phyloP scores from a whole-genome alignment of 2,797 vertebrate genomes.

The Phoxinus dragarum region DNA sequence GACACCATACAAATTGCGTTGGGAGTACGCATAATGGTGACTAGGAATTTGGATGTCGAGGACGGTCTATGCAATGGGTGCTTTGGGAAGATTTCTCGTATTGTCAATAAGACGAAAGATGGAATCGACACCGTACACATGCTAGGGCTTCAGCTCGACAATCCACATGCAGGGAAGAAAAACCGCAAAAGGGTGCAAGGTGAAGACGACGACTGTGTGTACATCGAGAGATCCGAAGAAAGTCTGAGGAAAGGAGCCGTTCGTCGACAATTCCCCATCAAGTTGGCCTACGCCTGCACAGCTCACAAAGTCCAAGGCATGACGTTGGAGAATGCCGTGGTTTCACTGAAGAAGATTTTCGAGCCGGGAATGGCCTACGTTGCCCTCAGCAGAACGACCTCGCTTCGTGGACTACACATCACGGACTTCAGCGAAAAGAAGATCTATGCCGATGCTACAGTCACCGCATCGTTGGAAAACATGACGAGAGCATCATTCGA shows the following conservation, averaged over 20 bases:
- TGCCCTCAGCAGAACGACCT: neutral
- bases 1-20: too few relatives aligned
- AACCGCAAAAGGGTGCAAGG: neutral
- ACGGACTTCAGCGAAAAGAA: neutral
- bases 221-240: slow-evolving; percentile 16
- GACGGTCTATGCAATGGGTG: too few relatives aligned
- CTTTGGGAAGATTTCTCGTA: too few relatives aligned
- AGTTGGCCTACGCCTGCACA: slow-evolving; percentile 13
- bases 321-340: neutral
- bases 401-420: neutral
- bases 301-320: slow-evolving; percentile 39
- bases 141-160: neutral
- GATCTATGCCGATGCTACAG: neutral
- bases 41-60: too few relatives aligned
- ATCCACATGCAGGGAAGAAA: neutral
- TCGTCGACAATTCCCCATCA: neutral
- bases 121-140: too few relatives aligned
- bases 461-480: neutral
- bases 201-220: neutral
- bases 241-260: neutral
- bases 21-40: too few relatives aligned
- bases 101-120: too few relatives aligned
- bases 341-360: neutral
- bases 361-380: slow-evolving; percentile 17
- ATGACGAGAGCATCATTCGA: neutral